A percentile compares a stretch with the other conserved stretches of the same genome.
These are phyloP conservation scores for Anisognathus igniventris DNA, from an alignment of 2,797 vertebrate species.

Conservation along the genomic window DNA sequence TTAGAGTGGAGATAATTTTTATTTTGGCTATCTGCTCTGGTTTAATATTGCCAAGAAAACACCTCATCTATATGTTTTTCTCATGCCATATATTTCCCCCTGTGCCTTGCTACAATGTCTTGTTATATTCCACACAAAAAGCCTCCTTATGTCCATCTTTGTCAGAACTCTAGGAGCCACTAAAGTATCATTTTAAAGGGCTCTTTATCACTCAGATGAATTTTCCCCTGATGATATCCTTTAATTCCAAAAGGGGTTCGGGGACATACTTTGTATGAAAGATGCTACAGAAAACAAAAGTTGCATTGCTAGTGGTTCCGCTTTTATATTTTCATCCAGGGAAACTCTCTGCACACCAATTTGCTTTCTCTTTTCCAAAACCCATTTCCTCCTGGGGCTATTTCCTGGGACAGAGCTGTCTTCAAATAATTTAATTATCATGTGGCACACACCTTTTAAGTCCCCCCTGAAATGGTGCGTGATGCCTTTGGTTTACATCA, in stretches of 20 bases:
- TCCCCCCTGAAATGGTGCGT: not conserved
- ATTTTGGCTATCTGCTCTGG: not conserved
- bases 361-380: conserved; percentile 9
- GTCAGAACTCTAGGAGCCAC: not conserved
- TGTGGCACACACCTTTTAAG: conserved; percentile 45
- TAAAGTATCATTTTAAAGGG: not conserved
- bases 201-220: not conserved
- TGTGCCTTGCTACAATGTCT: not conserved
- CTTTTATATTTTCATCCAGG: not conserved
- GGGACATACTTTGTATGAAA: not conserved
- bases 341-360: not conserved
- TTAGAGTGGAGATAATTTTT: conserved; percentile 23
- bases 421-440: conserved; percentile 61
- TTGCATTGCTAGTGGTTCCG: not conserved
- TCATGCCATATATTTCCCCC: not conserved
- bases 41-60: not conserved
- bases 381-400: not conserved
- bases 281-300: not conserved
- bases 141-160: not conserved
- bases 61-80: not conserved
- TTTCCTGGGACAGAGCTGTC: conserved; percentile 24
- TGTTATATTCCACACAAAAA: not conserved
- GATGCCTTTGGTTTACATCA: conserved; percentile 60
- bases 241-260: not conserved
- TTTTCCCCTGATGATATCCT: not conserved